These are phyloP conservation scores for Nothocercus nigrocapillus DNA, from an alignment of 2,113 vertebrate genomes.

Conservation along the genomic window DNA sequence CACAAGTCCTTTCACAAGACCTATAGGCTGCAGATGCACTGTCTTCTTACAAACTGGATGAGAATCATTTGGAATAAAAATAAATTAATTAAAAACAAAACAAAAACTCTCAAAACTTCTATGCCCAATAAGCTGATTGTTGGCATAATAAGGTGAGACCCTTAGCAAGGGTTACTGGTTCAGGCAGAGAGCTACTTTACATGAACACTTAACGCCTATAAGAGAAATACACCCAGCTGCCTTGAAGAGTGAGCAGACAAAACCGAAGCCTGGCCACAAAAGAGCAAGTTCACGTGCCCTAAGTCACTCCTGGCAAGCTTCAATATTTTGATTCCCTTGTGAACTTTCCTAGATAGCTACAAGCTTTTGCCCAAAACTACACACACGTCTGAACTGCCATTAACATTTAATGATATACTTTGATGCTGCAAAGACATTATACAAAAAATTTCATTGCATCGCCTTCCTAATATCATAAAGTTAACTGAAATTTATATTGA, in stretches of 20 bases:
- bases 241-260: not conserved
- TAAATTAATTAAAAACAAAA: too few relatives aligned
- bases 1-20: not conserved
- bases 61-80: not conserved
- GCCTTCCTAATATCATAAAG: conserved; percentile 17
- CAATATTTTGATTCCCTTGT: not conserved
- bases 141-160: not conserved
- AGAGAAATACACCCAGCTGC: not conserved
- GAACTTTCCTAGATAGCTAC: not conserved
- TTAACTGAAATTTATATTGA: not conserved
- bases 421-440: not conserved
- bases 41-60: not conserved
- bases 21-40: not conserved
- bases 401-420: conserved; percentile 7
- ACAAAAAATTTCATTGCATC: conserved; percentile 16
- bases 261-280: not conserved
- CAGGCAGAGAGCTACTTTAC: not conserved
- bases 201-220: not conserved
- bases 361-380: conserved; percentile 17
- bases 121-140: not conserved
- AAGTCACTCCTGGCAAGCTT: not conserved
- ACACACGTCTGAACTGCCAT: not conserved
- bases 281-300: not conserved
- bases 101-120: not conserved
- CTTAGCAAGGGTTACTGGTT: not conserved